A percentile compares a stretch with the other conserved stretches of the same genome.
These are phyloP conservation scores for Collichthys lucidus DNA, from an alignment of 2,113 vertebrate species.

Conservation along the genomic window DNA sequence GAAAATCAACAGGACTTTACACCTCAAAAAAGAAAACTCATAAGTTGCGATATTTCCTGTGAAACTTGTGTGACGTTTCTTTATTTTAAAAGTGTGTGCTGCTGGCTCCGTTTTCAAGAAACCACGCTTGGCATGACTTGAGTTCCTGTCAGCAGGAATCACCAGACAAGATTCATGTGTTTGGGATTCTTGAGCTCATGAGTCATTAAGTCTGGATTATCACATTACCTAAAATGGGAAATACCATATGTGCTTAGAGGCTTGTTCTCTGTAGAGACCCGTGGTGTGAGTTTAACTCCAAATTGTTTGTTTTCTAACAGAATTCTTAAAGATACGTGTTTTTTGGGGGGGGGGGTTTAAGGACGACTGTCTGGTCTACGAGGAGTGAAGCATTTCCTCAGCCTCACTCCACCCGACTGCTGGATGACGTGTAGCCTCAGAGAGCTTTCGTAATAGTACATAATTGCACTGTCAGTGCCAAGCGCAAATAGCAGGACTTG, in stretches of 20 bases:
- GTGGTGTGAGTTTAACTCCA: slow-evolving; percentile 1
- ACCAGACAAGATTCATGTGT: slow-evolving; percentile 39
- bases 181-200: slow-evolving; percentile 44
- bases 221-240: slow-evolving; percentile 26
- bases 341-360: too few species aligned
- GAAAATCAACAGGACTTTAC: neutral
- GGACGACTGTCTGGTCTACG: slow-evolving; percentile 13
- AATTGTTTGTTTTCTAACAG: neutral
- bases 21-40: neutral
- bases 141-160: slow-evolving; percentile 17
- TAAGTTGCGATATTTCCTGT: neutral
- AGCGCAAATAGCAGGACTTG: slow-evolving; percentile 22
- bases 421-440: slow-evolving; percentile 6
- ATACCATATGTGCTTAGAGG: slow-evolving; percentile 7
- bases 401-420: slow-evolving; percentile 11
- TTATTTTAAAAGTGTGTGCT: neutral
- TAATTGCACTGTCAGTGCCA: slow-evolving; percentile 41
- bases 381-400: slow-evolving; percentile 22
- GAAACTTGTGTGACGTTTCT: neutral
- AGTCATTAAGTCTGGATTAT: slow-evolving; percentile 45
- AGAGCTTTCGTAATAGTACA: slow-evolving; percentile 34
- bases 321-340: neutral
- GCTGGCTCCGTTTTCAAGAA: neutral
- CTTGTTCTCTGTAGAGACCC: neutral
- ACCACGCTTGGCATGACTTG: neutral